Base-by-base conservation (phyloP, 2,797 vertebrate species). In the Aeoliscus strigatus region DNA sequence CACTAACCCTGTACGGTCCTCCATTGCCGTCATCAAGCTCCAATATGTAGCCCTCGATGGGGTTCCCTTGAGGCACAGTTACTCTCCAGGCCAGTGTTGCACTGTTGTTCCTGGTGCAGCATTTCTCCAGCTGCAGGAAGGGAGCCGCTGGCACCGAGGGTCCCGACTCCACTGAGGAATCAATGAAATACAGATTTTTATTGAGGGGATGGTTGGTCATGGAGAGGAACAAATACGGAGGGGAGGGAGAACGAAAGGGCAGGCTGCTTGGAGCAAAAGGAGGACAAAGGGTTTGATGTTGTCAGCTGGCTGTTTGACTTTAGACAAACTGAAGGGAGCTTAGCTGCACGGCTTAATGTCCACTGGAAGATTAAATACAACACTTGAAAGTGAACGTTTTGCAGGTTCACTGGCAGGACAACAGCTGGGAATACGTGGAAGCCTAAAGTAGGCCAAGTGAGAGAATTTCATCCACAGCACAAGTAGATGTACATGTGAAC, bases 21-120 rank as follows among this genome's bases (percentile, higher is more conserved):
- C 94, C 93, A 1, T 92, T 94, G 56, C 96, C 96, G 2, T 98
- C 96, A 5, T 99, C 96, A 57, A 99, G 90, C 80, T 99, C 96
- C 78, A 99, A 86, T 66, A 99, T 90, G 69, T 97, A 98, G 52
- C 94, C 96, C n/a, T 99, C 96, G 2, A 96, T 90, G 0, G 89
- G 88, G 66, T 81, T 90, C 39, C 79, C 78, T 11, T 79, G 79
- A 55, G 90, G 86, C 13, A 83, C 85, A 0, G 85, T 86, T 15
- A 92, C 91, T 81, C 92, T 92, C 96, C 96, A 99, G 73, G 94
- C 94, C 83, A 99, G 73, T 0, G 95, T 98, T 75, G 93, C 94
- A 0, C 94, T 97, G 89, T 98, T 99, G 83, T 97, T 94, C 31
- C 91, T 83, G 44, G 92, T 94, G 70, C 96, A 95, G 73, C 94